Conservation (phyloP, 2,888 invertebrate genomes). For the Dioctria linearis region DNA sequence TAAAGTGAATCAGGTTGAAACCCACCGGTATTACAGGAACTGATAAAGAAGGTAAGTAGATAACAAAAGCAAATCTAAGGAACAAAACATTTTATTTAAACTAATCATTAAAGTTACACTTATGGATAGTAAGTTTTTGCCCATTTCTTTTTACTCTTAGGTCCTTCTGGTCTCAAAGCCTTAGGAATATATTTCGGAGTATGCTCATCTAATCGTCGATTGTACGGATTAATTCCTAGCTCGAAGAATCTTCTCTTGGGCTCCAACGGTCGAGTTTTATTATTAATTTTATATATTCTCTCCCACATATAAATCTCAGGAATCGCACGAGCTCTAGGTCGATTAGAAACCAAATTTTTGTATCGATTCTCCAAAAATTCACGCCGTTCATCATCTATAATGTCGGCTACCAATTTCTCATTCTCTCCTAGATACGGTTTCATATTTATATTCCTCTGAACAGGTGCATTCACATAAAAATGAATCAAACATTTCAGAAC, state of each 20-base stretch:
- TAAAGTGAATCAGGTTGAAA: too few species aligned
- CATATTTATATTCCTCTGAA: conserved; percentile 74
- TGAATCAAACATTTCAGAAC: conserved; percentile 82
- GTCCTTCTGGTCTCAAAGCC: conserved; percentile 76
- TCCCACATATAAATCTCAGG: conserved; percentile 89
- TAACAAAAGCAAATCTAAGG: neutral
- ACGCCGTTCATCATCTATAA: conserved; percentile 79
- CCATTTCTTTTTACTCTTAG: conserved; percentile 76
- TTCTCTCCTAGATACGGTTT: conserved; percentile 80
- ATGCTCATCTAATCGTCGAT: conserved; percentile 79
- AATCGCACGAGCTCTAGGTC: conserved; percentile 75
- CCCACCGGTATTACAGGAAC: too few species aligned
- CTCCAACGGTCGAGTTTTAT: conserved; percentile 80
- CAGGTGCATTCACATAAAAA: conserved; percentile 81
- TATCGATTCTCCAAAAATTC: conserved; percentile 80
- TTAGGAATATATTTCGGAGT: conserved; percentile 80
- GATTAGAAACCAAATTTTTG: conserved; percentile 80
- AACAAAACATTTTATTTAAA: neutral
- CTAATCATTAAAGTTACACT: conserved; percentile 18
- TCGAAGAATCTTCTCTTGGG: conserved; percentile 81
- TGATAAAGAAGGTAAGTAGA: too few species aligned
- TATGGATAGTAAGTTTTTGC: conserved; percentile 80
- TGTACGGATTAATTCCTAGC: conserved; percentile 75
- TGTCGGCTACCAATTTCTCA: conserved; percentile 77
- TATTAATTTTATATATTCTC: conserved; percentile 82